These are phyloP conservation scores for Ptilodon capucinus DNA, from an alignment of 2,888 invertebrate species.

Conservation along the genomic window DNA sequence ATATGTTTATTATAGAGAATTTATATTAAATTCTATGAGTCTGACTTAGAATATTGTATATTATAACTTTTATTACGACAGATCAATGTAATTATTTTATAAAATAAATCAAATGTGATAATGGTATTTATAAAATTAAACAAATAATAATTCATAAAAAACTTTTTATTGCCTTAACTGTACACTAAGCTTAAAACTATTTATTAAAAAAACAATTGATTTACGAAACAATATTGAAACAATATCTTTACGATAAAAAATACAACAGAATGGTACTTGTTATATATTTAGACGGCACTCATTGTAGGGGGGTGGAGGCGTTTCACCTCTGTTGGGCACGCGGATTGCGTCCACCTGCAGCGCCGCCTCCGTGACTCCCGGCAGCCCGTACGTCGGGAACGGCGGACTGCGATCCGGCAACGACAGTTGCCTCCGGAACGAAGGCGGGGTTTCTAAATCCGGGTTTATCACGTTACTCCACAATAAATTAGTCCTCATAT, in stretches of 20 bases:
- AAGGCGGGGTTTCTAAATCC: constrained; percentile 69
- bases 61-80: constrained; percentile 62
- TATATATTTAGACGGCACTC: constrained; percentile 63
- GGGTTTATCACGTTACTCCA: constrained; percentile 65
- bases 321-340: constrained; percentile 59
- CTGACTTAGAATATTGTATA: constrained; percentile 69
- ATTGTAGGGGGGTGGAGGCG: constrained; percentile 75
- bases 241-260: too few relatives aligned
- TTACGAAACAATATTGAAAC: too few relatives aligned
- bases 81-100: constrained; percentile 63
- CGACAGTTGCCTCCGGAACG: constrained; percentile 57
- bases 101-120: constrained; percentile 74
- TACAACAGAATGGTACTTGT: background rate
- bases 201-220: too few relatives aligned
- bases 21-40: constrained; percentile 79
- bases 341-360: constrained; percentile 59
- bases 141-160: constrained; percentile 35
- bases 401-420: constrained; percentile 54
- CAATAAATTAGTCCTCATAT: constrained; percentile 66
- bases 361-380: constrained; percentile 45
- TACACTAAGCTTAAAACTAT: background rate
- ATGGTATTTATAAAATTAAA: constrained; percentile 66
- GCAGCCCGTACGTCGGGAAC: constrained; percentile 52
- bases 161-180: constrained; percentile 10
- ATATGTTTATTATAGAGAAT: constrained; percentile 62